phyloP scores from a whole-genome alignment of 1,140 invertebrate genomes.

The Tetramorium simillimum region DNA sequence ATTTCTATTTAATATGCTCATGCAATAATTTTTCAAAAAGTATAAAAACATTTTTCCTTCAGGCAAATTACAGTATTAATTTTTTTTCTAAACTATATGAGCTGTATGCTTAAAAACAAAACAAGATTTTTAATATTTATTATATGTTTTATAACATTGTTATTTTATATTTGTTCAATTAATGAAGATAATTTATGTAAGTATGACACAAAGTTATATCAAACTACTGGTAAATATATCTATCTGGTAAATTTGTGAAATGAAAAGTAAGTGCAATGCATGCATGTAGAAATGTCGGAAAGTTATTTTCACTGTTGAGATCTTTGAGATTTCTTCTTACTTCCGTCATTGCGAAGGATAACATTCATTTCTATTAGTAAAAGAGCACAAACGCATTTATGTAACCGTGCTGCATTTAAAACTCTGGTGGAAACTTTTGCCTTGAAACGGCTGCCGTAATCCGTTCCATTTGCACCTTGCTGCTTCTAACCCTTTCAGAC shows the following conservation, averaged over 20 bases:
- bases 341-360: neutral
- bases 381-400: conserved; percentile 68
- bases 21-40: neutral
- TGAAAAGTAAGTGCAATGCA: neutral
- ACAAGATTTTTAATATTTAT: neutral
- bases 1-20: neutral
- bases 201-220: neutral
- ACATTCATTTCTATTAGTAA: conserved; percentile 74
- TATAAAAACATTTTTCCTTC: neutral
- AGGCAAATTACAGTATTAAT: neutral
- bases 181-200: neutral
- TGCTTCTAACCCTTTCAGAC: conserved; percentile 22
- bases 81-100: neutral
- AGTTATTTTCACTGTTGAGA: neutral
- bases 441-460: conserved; percentile 62
- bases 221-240: neutral
- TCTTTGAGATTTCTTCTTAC: neutral
- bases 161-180: neutral
- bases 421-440: conserved; percentile 68
- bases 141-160: neutral
- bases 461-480: conserved; percentile 44
- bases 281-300: neutral
- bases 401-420: conserved; percentile 67
- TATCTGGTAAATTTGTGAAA: neutral
- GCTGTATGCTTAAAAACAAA: neutral